A percentile compares a stretch with the other conserved stretches of the same genome.
Conservation (phyloP, 2,797 vertebrate genomes). For the Gephyroberyx darwinii region DNA sequence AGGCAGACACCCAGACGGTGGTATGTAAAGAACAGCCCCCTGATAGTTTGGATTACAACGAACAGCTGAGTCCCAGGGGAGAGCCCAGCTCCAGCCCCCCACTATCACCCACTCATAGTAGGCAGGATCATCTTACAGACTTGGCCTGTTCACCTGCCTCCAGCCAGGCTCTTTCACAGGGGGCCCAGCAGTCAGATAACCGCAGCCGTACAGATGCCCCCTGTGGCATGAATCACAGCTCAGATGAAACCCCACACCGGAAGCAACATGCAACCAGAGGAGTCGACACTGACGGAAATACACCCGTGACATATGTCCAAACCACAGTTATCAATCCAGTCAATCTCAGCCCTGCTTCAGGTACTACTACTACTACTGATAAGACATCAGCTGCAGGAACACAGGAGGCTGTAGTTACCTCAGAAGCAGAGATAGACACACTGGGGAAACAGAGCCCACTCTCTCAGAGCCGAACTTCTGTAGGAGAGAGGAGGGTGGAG, state of each 20-base stretch:
- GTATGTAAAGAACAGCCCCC: conserved; percentile 55
- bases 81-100: conserved; percentile 51
- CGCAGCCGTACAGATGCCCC: conserved; percentile 49
- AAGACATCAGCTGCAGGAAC: conserved; percentile 58
- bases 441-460: conserved; percentile 59
- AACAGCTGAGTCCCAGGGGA: conserved; percentile 74
- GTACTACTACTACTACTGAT: conserved; percentile 32
- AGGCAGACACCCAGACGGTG: conserved; percentile 23
- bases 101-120: conserved; percentile 45
- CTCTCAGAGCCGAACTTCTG: conserved; percentile 63
- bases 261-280: conserved; percentile 52
- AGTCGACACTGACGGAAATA: conserved; percentile 57
- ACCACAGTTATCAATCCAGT: conserved; percentile 56
- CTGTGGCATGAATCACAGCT: conserved; percentile 50
- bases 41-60: conserved; percentile 61
- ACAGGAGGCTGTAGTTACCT: conserved; percentile 55
- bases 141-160: conserved; percentile 64
- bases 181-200: conserved; percentile 63
- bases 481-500: conserved; percentile 71
- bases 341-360: conserved; percentile 18
- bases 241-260: conserved; percentile 47
- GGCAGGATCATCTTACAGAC: conserved; percentile 76
- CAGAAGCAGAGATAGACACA: conserved; percentile 58
- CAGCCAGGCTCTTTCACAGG: conserved; percentile 48
- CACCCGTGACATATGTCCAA: conserved; percentile 60